Base-by-base conservation (phyloP, 2,888 invertebrate species). In the Pollenia amentaria region DNA sequence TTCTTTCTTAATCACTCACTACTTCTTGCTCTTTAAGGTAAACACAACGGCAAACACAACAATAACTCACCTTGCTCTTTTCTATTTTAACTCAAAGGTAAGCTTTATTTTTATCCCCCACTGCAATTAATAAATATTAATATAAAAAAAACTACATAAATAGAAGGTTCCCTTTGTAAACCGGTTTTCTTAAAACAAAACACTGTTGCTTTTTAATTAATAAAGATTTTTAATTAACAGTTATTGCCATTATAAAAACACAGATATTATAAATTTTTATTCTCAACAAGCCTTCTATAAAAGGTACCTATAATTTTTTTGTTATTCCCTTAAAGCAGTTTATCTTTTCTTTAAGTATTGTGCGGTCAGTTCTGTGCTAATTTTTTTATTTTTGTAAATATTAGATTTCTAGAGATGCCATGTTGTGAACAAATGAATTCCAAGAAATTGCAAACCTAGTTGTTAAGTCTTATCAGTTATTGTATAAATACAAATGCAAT, bases 11-110 rank as follows among this genome's bases (percentile, higher is more conserved):
- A 29, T 46, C 57, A 48, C 60, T 62, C 14, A n/a, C 29, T 38
- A 60, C 1, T 73, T 65, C 18, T n/a, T 14, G 12, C 11, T 21
- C 14, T 18, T 46, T 18, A 16, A 65, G 10, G n/a, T 62, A 12
- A 38, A 44, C 48, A 60, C 10, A n/a, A 42, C 14, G 21, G 14
- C 42, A 60, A 60, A 16, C 14, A 42, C 14, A 42, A 21, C 53
- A 16, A 21, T n/a, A 42, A 7, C 29, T 53, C 46, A 14, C 21
- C 21, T 48, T 29, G n/a, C 11, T 38, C 65, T 16, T 60, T 18
- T 44, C n/a, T 69, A 12, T 62, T 53, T 21, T 18, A 3, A 42
- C 11, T 44, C 16, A 21, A 72, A 84, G 83, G 83, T 84, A 84
- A 84, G 75, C 12, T 48, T 46, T 44, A 46, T 53, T 21, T 79